These are phyloP conservation scores for Calliscelio sp. DNA, from an alignment of 2,888 invertebrate genomes.

Conservation along the genomic window DNA sequence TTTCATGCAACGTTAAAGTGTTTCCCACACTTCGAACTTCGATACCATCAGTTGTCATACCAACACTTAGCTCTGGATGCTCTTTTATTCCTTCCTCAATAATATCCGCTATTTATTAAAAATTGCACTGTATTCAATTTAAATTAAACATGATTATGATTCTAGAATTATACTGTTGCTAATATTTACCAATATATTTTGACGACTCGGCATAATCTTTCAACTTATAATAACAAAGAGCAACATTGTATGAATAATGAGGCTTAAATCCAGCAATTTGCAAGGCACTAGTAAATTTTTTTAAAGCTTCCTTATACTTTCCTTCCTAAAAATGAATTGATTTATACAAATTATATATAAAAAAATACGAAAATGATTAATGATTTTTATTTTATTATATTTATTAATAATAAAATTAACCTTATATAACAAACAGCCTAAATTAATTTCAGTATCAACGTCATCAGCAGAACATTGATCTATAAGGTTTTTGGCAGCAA, in stretches of 20 bases:
- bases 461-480: conserved; percentile 96
- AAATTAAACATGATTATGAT: conserved; percentile 26
- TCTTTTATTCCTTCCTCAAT: conserved; percentile 98
- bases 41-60: conserved; percentile 97
- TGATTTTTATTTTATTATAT: too few species aligned
- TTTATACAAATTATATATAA: too few species aligned
- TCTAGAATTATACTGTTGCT: too few species aligned
- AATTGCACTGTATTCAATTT: conserved; percentile 8
- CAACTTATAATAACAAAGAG: conserved; percentile 96
- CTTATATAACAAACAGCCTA: conserved; percentile 97
- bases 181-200: conserved; percentile 96
- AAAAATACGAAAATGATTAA: too few species aligned
- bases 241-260: conserved; percentile 97
- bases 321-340: conserved; percentile 89
- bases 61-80: conserved; percentile 98
- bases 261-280: conserved; percentile 96
- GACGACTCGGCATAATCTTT: conserved; percentile 97
- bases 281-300: conserved; percentile 94
- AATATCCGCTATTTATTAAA: conserved; percentile 89
- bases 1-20: conserved; percentile 96
- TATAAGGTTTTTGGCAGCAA: conserved; percentile 95
- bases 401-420: too few species aligned
- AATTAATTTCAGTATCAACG: conserved; percentile 97
- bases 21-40: conserved; percentile 98
- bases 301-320: conserved; percentile 95